Conservation (phyloP, 2,797 vertebrate genomes). For the Microchirus variegatus region DNA sequence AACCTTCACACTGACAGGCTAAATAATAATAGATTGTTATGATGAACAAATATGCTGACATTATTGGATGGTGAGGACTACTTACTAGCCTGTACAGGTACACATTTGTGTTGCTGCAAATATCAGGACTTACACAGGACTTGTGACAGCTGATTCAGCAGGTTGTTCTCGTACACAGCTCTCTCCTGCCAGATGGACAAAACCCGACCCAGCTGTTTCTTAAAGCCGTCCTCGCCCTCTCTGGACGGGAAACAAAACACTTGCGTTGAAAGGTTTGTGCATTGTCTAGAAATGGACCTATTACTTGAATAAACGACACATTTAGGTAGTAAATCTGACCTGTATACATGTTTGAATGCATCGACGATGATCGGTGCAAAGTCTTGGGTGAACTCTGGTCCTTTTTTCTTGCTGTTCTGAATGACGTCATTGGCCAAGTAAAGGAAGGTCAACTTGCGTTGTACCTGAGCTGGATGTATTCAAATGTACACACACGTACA, state of each 20-base stretch:
- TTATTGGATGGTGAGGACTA: no score
- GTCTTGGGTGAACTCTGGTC: slow-evolving; percentile 98
- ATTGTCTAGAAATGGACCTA: not conserved
- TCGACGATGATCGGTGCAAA: slow-evolving; percentile 96
- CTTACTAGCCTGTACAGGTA: not conserved
- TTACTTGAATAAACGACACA: not conserved
- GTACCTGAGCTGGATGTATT: slow-evolving; percentile 86
- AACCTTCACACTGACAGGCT: not conserved
- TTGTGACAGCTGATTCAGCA: slow-evolving; percentile 93
- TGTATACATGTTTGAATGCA: slow-evolving; percentile 96
- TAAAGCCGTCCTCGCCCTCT: slow-evolving; percentile 94
- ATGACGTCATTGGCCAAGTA: slow-evolving; percentile 99
- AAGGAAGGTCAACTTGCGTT: slow-evolving; percentile 96
- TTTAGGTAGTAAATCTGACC: slow-evolving; percentile 71
- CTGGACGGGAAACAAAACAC: slow-evolving; percentile 68
- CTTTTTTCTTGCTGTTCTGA: slow-evolving; percentile 99
- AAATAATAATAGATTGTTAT: not conserved
- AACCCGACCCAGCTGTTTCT: slow-evolving; percentile 94
- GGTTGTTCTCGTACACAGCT: slow-evolving; percentile 93
- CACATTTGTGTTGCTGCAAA: not conserved
- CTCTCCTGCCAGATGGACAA: slow-evolving; percentile 99
- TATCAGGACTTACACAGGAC: slow-evolving; percentile 92
- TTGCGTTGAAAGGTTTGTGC: not conserved
- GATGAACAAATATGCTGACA: not conserved
- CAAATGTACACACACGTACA: slow-evolving; percentile 21